Conservation (phyloP, 2,113 vertebrate species). For the Telmatochromis brachygnathus region DNA sequence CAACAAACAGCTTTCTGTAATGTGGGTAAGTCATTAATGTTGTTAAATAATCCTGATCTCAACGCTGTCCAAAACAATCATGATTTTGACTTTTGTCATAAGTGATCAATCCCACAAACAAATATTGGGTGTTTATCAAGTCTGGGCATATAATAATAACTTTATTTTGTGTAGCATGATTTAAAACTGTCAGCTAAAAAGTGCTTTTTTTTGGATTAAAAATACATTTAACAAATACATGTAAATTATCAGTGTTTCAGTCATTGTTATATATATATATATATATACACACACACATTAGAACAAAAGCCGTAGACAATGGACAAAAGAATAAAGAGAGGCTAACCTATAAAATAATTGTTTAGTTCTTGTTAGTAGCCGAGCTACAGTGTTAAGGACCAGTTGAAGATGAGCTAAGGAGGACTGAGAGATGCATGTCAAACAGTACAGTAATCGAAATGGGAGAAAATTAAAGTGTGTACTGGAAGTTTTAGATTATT, state of each 20-base stretch:
- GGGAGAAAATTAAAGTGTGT: neutral
- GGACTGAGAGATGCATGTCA: neutral
- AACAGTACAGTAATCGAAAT: neutral
- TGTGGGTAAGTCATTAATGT: neutral
- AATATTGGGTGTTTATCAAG: neutral
- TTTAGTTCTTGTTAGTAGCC: neutral
- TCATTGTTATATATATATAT: neutral
- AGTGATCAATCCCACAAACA: neutral
- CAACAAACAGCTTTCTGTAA: neutral
- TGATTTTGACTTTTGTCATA: neutral
- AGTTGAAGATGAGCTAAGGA: neutral
- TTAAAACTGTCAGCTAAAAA: neutral
- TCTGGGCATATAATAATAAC: neutral
- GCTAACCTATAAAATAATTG: neutral
- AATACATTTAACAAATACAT: neutral
- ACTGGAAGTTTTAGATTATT: neutral
- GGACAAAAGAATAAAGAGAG: neutral
- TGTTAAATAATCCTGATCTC: neutral
- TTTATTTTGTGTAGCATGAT: neutral
- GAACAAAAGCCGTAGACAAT: neutral
- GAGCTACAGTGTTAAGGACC: neutral
- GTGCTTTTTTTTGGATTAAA: neutral
- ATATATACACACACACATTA: fast-evolving
- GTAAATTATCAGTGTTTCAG: neutral
- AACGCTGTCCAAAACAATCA: neutral